A percentile compares a stretch with the other conserved stretches of the same genome.
phyloP scores from a whole-genome alignment of 2,113 vertebrate species.

The Megaceryle maxima region DNA sequence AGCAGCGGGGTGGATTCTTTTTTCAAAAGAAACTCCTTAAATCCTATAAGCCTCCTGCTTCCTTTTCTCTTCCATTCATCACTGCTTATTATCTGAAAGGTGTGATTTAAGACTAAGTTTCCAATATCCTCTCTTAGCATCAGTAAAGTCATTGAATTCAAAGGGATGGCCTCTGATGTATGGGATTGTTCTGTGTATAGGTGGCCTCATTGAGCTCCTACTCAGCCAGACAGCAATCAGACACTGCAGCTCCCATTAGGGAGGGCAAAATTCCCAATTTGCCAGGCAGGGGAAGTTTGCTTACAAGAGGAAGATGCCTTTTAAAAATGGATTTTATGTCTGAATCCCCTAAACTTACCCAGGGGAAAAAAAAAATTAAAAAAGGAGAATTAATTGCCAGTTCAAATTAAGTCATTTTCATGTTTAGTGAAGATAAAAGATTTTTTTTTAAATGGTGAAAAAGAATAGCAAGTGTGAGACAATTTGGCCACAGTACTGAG shows the following conservation, averaged over 20 bases:
- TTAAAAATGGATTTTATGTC: background rate
- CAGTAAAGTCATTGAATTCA: background rate
- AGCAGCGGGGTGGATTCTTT: background rate
- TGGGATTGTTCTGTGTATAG: background rate
- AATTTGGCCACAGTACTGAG: background rate
- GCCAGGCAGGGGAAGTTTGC: background rate
- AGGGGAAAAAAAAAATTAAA: background rate
- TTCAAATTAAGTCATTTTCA: background rate
- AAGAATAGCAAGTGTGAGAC: background rate
- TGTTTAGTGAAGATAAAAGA: background rate
- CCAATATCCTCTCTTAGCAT: background rate
- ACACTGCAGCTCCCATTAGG: background rate
- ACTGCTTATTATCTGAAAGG: slow-evolving; percentile 24
- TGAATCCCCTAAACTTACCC: background rate
- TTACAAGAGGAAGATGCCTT: background rate
- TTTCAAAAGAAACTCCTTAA: slow-evolving; percentile 38
- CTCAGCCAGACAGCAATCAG: background rate
- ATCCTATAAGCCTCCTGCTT: slow-evolving; percentile 7
- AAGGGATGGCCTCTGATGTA: background rate
- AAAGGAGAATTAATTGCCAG: background rate
- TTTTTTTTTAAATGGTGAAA: background rate
- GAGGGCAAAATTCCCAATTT: slow-evolving; percentile 9
- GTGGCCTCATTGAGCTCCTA: background rate
- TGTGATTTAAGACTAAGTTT: slow-evolving; percentile 23
- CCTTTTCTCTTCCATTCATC: slow-evolving; percentile 27